A percentile compares a stretch with the other conserved stretches of the same genome.
These are phyloP conservation scores for Adrianichthys oophorus DNA, from an alignment of 2,797 vertebrate species.

Conservation along the genomic window DNA sequence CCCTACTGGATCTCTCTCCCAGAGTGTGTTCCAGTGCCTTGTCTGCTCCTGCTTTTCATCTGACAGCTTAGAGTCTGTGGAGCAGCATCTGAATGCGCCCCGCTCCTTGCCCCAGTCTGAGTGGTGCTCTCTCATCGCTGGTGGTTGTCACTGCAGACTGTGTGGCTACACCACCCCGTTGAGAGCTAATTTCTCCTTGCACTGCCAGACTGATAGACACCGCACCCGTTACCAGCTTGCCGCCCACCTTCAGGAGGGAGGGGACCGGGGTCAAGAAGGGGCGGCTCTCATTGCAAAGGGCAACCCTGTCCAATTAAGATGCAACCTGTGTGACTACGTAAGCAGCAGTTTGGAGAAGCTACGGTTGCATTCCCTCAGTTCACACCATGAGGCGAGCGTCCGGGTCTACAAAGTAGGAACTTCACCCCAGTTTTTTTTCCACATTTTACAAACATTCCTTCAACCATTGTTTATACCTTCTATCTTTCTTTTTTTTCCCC, in stretches of 20 bases:
- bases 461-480: not conserved
- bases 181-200: conserved; percentile 98
- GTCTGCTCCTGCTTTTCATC: conserved; percentile 95
- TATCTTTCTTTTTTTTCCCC: not conserved
- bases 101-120: conserved; percentile 92
- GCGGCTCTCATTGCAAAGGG: conserved; percentile 86
- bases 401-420: conserved; percentile 92
- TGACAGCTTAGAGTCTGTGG: conserved; percentile 91
- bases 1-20: conserved; percentile 62
- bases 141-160: conserved; percentile 93
- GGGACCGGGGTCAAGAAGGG: conserved; percentile 83
- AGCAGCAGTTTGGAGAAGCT: conserved; percentile 97
- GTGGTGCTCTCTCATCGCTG: conserved; percentile 93
- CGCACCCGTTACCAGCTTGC: conserved; percentile 96
- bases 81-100: conserved; percentile 90
- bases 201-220: conserved; percentile 98
- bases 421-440: not conserved
- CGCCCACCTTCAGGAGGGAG: conserved; percentile 87
- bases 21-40: conserved; percentile 90
- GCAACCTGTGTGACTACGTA: conserved; percentile 95
- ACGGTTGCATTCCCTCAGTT: conserved; percentile 89
- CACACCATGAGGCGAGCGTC: conserved; percentile 91
- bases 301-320: conserved; percentile 92
- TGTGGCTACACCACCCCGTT: conserved; percentile 97
- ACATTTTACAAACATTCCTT: conserved; percentile 1